Base-by-base conservation (phyloP, 2,797 vertebrate genomes). In the Urophycis tenuis region DNA sequence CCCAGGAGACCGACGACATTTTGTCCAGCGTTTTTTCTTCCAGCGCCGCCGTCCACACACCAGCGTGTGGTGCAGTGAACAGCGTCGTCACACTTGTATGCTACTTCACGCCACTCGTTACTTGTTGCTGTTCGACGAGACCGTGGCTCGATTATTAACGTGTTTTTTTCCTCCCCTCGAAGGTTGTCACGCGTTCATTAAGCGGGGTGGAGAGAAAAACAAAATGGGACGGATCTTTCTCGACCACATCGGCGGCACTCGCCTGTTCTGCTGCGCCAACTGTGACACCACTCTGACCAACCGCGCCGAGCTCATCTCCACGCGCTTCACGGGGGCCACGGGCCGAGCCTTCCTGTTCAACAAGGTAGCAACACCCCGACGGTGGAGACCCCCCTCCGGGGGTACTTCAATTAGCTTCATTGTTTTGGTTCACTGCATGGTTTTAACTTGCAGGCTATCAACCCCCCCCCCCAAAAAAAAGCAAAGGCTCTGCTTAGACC, bases 181-280 rank as follows among this genome's bases (percentile, higher is more conserved):
- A 60, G 53, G 53, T 60, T 10, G 53, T 25, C 53, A 17, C 19
- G 9, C 22, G 10, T 25, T 5, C 1, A 60, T 22, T 2, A 60
- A 60, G 53, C 9, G 22, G 36, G 36, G 22, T 5, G 17, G 45
- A 49, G 45, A 49, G 41, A 49, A 2, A 33, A 41, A 32, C 19
- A 76, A 76, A 69, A 99, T 99, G 97, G 97, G 97, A 29, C 93
- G 97, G 53, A 99, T 99, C 89, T 99, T 98, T 89, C 90, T 99
- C 89, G 97, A 98, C 89, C 97, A 99, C 81, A 98, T 99, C 0
- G 96, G 97, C 29, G 97, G 97, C 78, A 98, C 96, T 77, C 97
- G 96, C 39, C 94, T 99, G 78, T 99, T 99, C 89, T 98, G 96
- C 81, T 99, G 97, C n/a, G 97, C 97, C 78, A 99, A 98, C 92